Evolutionary conservation across 2,888 invertebrate genomes (phyloP), one percentile per base, ranked within the genome.

Genomic region (Nebria brevicollis): DNA sequence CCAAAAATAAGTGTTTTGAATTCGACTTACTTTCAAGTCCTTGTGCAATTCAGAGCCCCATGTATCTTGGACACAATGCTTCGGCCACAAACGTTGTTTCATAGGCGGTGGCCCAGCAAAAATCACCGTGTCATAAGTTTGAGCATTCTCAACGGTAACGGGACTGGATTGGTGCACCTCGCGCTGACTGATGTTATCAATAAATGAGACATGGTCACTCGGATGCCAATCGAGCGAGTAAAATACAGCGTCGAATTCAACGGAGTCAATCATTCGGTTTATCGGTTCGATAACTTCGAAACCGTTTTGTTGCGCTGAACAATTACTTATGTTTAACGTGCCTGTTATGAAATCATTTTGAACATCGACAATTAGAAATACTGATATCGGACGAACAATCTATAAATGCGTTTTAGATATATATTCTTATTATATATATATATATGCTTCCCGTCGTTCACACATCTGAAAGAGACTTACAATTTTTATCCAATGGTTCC

Each of bases 201-300:
- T 95, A 90, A 99, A 99, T 7, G 98, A 98, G 65, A 98, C 96
- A 89, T 98, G 98, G 90, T 98, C 95, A 66, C 94, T 93, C 0
- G 98, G 98, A 91, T 99, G 99, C 98, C 98, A 99, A 90, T 99
- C 99, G 85, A 96, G 91, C 0, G 98, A 97, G 90, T 98, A 99
- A 89, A 97, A 96, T 72, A 97, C 94, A 42, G 94, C 93, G 90
- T 97, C 96, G 89, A 98, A 98, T 78, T 93, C 92, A 10, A 96
- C 94, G 0, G 93, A 92, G 77, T 95, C 95, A 87, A 97, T 90
- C 66, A 98, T 90, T 66, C 93, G 92, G 90, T 98, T 98, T 86
- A 97, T 97, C 0, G 97, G 96, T 84, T 96, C 96, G 84, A 98
- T 93, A 75, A 98, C 96, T 92, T 97, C 97, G 78, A 93, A 92